Evolutionary conservation across 2,113 vertebrate genomes (phyloP), one percentile per base, ranked within the genome.

Genomic region (Cynopterus brachyotis): DNA sequence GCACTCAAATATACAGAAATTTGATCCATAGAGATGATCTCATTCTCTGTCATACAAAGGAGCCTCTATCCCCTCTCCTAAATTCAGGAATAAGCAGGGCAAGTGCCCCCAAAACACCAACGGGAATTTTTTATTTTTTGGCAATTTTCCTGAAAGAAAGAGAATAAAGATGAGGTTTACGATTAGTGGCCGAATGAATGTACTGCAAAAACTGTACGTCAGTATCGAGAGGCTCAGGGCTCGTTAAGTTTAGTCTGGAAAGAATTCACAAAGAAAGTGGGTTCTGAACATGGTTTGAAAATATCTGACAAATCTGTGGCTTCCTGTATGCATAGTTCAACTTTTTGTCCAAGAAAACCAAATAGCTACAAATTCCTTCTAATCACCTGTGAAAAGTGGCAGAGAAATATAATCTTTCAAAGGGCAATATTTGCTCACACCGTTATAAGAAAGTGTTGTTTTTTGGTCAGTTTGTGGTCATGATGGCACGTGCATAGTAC

Each of bases 281-380:
- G 57, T 73, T 83, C 76, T 79, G 24, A 93, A 91, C 8, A 9
- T 26, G 42, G 19, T 64, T 75, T 75, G 82, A 96, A 91, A 94
- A 75, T 13, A 80, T 32, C 32, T 69, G 81, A 89, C n/a, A 91
- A 81, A 50, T 84, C 28, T 73, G 70, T 83, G 35, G 55, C 53
- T 96, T 55, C n/a, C 12, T 90, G 30, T 85, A 66, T 60, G 40
- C 45, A 83, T 60, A 80, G 89, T 95, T 55, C 89, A 64, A 75
- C 16, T 40, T 80, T 57, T 79, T 17, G 30, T 50, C 64, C 47
- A 90, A 59, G 81, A 95, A 96, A 96, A 80, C 9, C 53, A 64
- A 83, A 78, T 35, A 86, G 35, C 40, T 45, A 53, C 69, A 81
- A 78, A 37, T 88, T 80, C 42, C 60, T 78, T 85, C 57, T 81